Conservation (phyloP, 1,140 invertebrate species). For the Cyphomyrmex costatus region DNA sequence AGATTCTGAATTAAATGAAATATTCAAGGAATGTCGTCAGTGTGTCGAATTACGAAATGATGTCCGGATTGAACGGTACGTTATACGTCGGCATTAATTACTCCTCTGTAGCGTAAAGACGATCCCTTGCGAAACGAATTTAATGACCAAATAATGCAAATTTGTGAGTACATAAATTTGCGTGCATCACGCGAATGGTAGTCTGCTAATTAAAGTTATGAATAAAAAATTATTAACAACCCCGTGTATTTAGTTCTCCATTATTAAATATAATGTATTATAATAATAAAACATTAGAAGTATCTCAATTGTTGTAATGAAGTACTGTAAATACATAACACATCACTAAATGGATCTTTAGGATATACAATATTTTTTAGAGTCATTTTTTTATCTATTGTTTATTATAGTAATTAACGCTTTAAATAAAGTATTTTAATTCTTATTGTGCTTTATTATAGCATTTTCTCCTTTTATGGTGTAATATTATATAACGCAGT, state of each 20-base stretch:
- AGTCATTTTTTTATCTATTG: neutral
- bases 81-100: conserved; percentile 2
- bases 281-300: conserved; percentile 24
- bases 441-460: neutral
- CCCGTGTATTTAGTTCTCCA: neutral
- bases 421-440: neutral
- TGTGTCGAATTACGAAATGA: neutral
- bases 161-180: conserved; percentile 1
- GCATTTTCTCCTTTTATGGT: neutral
- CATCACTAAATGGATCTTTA: neutral
- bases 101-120: neutral
- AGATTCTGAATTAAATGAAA: conserved; percentile 8
- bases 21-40: neutral
- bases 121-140: neutral
- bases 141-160: neutral
- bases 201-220: neutral
- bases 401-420: neutral
- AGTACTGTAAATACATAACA: neutral
- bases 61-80: neutral
- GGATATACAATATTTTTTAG: neutral
- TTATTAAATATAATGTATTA: neutral
- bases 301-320: neutral
- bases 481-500: neutral
- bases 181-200: neutral
- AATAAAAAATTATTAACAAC: neutral